Evolutionary conservation across 2,113 vertebrate genomes (phyloP), one percentile per base, ranked within the genome.

Genomic region (Varanus salvator): DNA sequence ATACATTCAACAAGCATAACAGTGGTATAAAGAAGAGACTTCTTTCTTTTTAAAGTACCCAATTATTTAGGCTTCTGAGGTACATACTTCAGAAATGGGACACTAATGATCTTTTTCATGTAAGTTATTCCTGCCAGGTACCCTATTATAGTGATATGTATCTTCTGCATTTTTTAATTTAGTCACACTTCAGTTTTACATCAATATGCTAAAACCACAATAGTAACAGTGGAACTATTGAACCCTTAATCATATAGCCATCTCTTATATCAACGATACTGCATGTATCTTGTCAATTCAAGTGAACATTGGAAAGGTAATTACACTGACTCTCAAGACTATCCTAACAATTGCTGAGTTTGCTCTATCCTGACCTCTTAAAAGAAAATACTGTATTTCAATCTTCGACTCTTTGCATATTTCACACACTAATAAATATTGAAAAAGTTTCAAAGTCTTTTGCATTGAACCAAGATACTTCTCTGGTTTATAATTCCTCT

Each of bases 121-220:
- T 87, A 95, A 85, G 68, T 92, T 48, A 84, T 86, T 57, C 78
- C 91, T 93, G 80, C 92, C 92, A 91, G 91, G 95, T 92, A 92
- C 86, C 89, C 76, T 85, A 84, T 95, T 94, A 29, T 89, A 92
- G 85, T 91, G 94, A 94, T 92, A 93, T 92, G 93, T 95, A 94
- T 95, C 91, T 96, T 96, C 92, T 95, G 95, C 95, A 96, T 93
- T 89, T 92, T 87, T 93, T 85, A 14, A 94, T 85, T 93, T 96
- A 95, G 86, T 95, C 91, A 95, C 85, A 87, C 90, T 93, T 93
- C 87, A 90, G 91, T 96, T 94, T 96, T 93, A 91, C 88, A 87
- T 94, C 92, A 94, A 90, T 95, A 93, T 94, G 92, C 93, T 96
- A 91, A 95, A 91, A 96, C 93, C 84, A 95, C 8, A 0, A 89